These are phyloP conservation scores for Ariopsis seemanni DNA, from an alignment of 2,113 vertebrate species.

Conservation along the genomic window DNA sequence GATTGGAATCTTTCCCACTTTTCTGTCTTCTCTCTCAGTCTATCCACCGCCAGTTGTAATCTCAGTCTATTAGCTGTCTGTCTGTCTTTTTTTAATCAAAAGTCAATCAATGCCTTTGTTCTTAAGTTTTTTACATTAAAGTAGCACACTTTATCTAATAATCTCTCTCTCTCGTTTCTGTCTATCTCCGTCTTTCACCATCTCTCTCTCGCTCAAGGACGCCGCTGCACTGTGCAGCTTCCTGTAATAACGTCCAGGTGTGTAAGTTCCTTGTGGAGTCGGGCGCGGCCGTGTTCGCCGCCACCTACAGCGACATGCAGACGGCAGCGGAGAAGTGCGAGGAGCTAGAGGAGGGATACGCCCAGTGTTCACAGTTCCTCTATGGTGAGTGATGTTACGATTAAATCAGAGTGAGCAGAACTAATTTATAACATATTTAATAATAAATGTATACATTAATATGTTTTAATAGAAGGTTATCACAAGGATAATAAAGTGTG, in stretches of 20 bases:
- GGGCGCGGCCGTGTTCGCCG: constrained; percentile 87
- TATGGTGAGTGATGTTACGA: constrained; percentile 75
- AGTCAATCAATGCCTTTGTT: not conserved
- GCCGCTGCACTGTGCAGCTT: constrained; percentile 91
- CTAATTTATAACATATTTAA: not conserved
- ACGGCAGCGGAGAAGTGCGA: constrained; percentile 94
- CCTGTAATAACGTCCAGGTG: constrained; percentile 92
- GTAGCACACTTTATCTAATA: not conserved
- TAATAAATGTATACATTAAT: not conserved
- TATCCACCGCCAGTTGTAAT: not conserved
- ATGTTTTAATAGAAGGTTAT: not conserved
- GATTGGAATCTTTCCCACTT: not conserved
- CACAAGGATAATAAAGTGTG: not conserved
- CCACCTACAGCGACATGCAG: constrained; percentile 92
- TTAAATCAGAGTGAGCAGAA: not conserved
- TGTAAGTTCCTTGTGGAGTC: constrained; percentile 96
- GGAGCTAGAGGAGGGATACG: constrained; percentile 94
- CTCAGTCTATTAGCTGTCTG: not conserved
- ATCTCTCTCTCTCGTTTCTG: not conserved
- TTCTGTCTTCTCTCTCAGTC: not conserved
- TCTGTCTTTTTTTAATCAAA: not conserved
- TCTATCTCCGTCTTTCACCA: not conserved
- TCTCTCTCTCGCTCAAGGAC: constrained; percentile 72
- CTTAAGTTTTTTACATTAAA: not conserved
- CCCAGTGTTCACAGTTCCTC: constrained; percentile 92